Percentiles rank a stretch among this genome's conserved stretches.
These are phyloP conservation scores for Zaprionus obscuricornis DNA, from an alignment of 2,888 invertebrate genomes.

Conservation along the genomic window DNA sequence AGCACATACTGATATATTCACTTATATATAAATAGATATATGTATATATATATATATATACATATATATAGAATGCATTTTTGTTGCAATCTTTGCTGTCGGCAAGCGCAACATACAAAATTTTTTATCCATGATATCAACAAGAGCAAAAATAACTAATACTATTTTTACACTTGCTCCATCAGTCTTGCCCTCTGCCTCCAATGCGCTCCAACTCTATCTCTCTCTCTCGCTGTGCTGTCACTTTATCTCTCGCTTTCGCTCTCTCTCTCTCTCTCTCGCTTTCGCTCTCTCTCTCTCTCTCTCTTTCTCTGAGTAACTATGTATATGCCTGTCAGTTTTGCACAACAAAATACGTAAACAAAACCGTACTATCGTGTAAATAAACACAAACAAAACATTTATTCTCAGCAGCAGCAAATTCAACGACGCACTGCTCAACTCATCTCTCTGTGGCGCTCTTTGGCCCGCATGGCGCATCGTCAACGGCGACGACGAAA, in stretches of 20 bases:
- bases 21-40: background rate
- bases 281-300: constrained; percentile 8
- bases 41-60: constrained; percentile 17
- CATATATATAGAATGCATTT: constrained; percentile 30
- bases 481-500: constrained; percentile 11
- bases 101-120: constrained; percentile 43
- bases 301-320: constrained; percentile 12
- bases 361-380: constrained; percentile 62
- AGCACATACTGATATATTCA: too few species aligned
- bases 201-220: background rate
- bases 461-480: constrained; percentile 56
- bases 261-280: constrained; percentile 1
- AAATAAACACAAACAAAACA: constrained; percentile 64
- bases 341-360: constrained; percentile 70
- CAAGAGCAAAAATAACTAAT: constrained; percentile 37
- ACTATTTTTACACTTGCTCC: constrained; percentile 57
- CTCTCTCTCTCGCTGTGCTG: background rate
- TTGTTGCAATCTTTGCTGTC: constrained; percentile 24
- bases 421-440: constrained; percentile 20
- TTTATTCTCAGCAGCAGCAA: constrained; percentile 30
- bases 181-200: constrained; percentile 1
- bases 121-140: constrained; percentile 53
- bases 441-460: constrained; percentile 31
- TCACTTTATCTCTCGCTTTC: background rate
- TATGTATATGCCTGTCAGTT: constrained; percentile 36